These are phyloP conservation scores for Microctonus aethiopoides DNA, from an alignment of 2,888 invertebrate genomes.

Conservation along the genomic window DNA sequence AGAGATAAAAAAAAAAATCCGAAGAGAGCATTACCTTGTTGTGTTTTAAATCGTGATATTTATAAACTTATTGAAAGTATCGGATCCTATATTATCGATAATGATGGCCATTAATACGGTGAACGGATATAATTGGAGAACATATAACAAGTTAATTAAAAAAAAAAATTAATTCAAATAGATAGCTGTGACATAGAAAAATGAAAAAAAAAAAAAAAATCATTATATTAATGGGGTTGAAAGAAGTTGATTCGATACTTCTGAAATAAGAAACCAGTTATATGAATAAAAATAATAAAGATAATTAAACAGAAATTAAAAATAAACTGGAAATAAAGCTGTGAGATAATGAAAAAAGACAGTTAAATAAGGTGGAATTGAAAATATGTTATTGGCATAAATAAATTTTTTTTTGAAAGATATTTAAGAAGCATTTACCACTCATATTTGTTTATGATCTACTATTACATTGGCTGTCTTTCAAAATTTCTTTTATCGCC, in stretches of 20 bases:
- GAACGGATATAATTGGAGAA: background rate
- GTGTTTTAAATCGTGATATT: conserved; percentile 29
- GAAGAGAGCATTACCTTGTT: conserved; percentile 18
- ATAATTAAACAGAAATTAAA: background rate
- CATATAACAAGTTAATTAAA: background rate
- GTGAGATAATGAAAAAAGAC: conserved; percentile 10
- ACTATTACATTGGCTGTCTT: background rate
- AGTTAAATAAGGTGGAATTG: conserved; percentile 22
- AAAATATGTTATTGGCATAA: conserved; percentile 11
- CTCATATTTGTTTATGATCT: conserved; percentile 3
- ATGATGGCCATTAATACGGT: background rate
- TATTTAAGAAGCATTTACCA: conserved; percentile 9
- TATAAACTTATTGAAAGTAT: conserved; percentile 29
- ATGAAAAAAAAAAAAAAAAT: background rate
- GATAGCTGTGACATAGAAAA: background rate
- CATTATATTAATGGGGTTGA: conserved; percentile 21
- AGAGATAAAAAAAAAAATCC: conserved; percentile 2
- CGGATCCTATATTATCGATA: conserved; percentile 24
- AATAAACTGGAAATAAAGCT: background rate
- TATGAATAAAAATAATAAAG: background rate
- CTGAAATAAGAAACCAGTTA: background rate
- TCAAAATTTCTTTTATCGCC: background rate
- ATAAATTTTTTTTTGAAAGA: background rate
- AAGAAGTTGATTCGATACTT: conserved; percentile 35
- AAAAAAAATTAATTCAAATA: background rate